Evolutionary conservation across 2,888 invertebrate species (phyloP).

Genomic region (Agrotis puta): DNA sequence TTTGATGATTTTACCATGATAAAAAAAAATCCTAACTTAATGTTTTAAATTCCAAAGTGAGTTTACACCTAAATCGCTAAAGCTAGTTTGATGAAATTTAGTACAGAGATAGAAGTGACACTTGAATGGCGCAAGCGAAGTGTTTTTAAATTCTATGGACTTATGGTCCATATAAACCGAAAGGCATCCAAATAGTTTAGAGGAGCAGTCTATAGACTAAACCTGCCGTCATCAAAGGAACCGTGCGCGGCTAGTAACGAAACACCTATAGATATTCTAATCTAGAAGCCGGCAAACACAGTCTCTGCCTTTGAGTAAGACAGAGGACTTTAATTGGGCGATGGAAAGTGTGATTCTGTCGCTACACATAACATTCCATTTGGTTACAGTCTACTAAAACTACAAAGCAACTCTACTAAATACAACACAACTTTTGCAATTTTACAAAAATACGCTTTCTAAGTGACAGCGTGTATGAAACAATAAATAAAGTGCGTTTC

Average conservation of each 20-base stretch:
- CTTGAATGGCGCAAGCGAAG: too few species aligned
- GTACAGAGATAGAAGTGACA: too few species aligned
- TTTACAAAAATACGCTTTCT: too few species aligned
- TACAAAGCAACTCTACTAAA: too few species aligned
- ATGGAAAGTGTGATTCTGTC: background rate
- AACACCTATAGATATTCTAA: background rate
- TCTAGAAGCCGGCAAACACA: background rate
- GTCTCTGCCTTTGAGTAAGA: background rate
- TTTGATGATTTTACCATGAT: too few species aligned
- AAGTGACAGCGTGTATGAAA: too few species aligned
- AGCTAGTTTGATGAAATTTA: too few species aligned
- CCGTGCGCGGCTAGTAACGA: background rate
- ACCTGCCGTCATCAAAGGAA: constrained; percentile 1
- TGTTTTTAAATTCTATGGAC: background rate
- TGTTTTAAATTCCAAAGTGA: too few species aligned
- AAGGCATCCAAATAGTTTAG: background rate
- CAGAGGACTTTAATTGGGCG: background rate
- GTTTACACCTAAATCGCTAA: too few species aligned
- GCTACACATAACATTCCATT: background rate
- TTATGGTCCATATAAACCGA: background rate
- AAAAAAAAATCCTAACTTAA: too few species aligned
- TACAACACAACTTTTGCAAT: too few species aligned
- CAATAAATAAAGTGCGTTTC: too few species aligned
- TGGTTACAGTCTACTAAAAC: background rate
- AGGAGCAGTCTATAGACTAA: background rate